Base-by-base conservation (phyloP, 2,113 vertebrate genomes). In the Pycnonotus jocosus region DNA sequence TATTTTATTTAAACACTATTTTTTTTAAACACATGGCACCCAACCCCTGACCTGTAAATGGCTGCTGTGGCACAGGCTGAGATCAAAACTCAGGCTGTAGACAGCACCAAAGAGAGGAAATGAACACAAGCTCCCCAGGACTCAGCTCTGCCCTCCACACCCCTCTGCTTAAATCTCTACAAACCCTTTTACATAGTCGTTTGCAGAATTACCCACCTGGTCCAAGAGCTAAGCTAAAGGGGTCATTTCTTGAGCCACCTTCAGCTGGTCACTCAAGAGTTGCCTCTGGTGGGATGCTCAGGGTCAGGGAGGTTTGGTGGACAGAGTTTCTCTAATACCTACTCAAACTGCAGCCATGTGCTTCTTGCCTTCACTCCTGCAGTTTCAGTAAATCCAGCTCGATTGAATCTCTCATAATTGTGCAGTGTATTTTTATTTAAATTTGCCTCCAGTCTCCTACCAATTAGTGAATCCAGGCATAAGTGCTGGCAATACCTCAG, bases 381-480 rank as follows among this genome's bases (percentile, higher is more conserved):
- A 87, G 27, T 47, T 94, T 89, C 38, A 47, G 58, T 66, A 90
- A 87, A 93, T 70, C 51, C 7, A 3, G 10, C 24, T 77, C 83
- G 71, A 94, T 80, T 80, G 92, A 94, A 96, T 80, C 42, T 86
- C 77, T 83, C 60, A 16, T 81, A 94, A 90, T 77, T 93, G 74
- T 70, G 56, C 56, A 62, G 30, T 54, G 38, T 7, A 2, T 88
- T 95, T 88, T 83, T 56, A 90, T 80, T 94, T 76, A 70, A 66
- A 70, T 86, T 85, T 88, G 54, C 62, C 94, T 96, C 51, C 54
- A 74, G 90, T 83, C 81, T 88, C 50, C 58, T n/a, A 66, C 38
- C 81, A 90, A n/a, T 88, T 73, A 86, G 42, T 60, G 78, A 47
- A 82, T 62, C 42, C 81, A 70, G 25, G 71, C 47, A 30, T 18